Evolutionary conservation across 1,140 invertebrate genomes (phyloP), one percentile per base, ranked within the genome.

Genomic region (Aradophagus sp.): DNA sequence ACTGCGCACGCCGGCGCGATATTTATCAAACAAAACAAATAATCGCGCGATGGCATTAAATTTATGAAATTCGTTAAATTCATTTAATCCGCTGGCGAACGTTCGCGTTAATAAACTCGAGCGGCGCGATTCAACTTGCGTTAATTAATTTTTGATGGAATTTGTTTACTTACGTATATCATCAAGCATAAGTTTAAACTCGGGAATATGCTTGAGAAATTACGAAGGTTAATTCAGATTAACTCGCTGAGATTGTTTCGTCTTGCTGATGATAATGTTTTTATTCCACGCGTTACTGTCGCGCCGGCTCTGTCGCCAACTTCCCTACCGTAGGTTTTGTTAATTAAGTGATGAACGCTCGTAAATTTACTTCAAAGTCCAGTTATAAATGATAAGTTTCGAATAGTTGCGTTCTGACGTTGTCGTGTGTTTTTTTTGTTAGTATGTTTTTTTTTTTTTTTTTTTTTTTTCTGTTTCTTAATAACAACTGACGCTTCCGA

Each of bases 201-300:
- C 12, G 45, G 34, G 45, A 61, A 61, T 61, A 61, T 61, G 56
- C 56, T 61, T 61, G 45, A 50, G 56, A 61, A 42, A 61, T 61
- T 61, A 50, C 45, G 35, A 41, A 61, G 45, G 56, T 42, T 50
- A 61, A 61, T 61, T 36, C 34, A 50, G 38, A 61, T 61, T 61
- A 61, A 61, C 56, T 61, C 45, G 44, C 34, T 31, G 29, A 50
- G 38, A 61, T 61, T 61, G 45, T 61, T 61, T 50, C 56, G 38
- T 45, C 56, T 48, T 50, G 56, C 56, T 48, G 44, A 61, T 31
- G 41, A 61, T 50, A 32, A 42, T 50, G 38, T 61, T 61, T 61
- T 61, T 61, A 61, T 61, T 61, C 19, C 36, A 17, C 29, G 19
- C n/a, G 3, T 34, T 41, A 41, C 36, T 23, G 35, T 27, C 14